Conservation (phyloP, 2,113 vertebrate species). For the Saccopteryx bilineata region DNA sequence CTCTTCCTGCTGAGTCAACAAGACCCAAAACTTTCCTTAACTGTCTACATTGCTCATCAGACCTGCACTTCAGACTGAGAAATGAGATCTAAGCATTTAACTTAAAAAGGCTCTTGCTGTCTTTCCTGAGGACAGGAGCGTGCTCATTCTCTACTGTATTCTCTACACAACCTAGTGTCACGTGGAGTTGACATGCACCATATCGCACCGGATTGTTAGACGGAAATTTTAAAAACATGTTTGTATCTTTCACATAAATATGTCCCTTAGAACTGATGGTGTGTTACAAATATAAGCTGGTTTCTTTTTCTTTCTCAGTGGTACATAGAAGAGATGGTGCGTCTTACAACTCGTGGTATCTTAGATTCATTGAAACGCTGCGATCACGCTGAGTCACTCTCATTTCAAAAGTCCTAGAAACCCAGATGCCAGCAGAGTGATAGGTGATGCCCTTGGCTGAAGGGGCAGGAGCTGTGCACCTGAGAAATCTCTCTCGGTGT, state of each 20-base stretch:
- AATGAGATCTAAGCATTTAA: background rate
- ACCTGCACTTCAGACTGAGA: background rate
- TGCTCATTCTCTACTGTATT: background rate
- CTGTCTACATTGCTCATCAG: background rate
- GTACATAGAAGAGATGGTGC: background rate
- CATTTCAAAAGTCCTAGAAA: background rate
- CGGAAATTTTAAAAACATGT: background rate
- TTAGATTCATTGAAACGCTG: background rate
- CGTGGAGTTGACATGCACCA: background rate
- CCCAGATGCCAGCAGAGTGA: background rate
- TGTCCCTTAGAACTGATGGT: background rate
- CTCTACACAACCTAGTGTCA: background rate
- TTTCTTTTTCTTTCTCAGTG: background rate
- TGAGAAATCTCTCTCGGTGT: background rate
- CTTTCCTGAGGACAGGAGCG: background rate
- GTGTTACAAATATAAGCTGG: background rate
- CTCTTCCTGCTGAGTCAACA: background rate
- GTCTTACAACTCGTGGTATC: background rate
- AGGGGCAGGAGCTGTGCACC: background rate
- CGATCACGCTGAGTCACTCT: background rate
- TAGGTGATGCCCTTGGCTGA: background rate
- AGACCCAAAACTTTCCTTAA: background rate
- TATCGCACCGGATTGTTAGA: background rate
- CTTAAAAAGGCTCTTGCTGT: slow-evolving; percentile 10
- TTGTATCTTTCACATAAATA: background rate